Conservation (phyloP, 2,888 invertebrate genomes). For the Ellobium chinense region DNA sequence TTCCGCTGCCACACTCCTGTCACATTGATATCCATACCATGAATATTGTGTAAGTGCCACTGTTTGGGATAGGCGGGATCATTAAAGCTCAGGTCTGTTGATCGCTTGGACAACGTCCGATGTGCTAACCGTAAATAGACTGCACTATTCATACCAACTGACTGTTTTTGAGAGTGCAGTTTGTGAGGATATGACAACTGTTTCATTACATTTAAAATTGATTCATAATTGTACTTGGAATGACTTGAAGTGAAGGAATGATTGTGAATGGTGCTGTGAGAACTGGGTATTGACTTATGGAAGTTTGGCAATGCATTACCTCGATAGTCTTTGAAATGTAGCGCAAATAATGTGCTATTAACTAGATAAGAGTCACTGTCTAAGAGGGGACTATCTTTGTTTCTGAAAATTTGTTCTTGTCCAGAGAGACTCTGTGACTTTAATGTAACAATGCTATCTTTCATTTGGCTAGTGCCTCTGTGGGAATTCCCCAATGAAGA, state of each 20-base stretch:
- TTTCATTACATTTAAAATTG: too few relatives aligned
- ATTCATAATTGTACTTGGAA: too few relatives aligned
- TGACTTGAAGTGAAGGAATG: too few relatives aligned
- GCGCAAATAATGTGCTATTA: not conserved
- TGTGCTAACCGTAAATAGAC: not conserved
- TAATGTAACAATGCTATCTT: not conserved
- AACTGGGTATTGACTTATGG: not conserved
- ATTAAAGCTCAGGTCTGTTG: slow-evolving; percentile 53
- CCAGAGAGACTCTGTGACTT: not conserved
- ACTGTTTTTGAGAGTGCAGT: not conserved
- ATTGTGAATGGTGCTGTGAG: not conserved
- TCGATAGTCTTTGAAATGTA: not conserved
- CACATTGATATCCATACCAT: slow-evolving; percentile 76
- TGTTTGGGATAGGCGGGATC: slow-evolving; percentile 72
- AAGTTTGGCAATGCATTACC: not conserved
- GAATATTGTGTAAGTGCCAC: slow-evolving; percentile 76
- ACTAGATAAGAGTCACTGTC: not conserved
- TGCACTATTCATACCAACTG: not conserved
- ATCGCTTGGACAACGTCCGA: not conserved
- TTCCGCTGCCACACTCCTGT: slow-evolving; percentile 73
- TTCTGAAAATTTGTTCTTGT: not conserved
- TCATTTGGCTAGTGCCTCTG: not conserved
- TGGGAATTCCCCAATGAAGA: not conserved
- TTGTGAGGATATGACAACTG: not conserved
- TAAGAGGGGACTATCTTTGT: not conserved